Evolutionary conservation across 2,888 invertebrate species (phyloP).

Genomic region (Nomada goodeniana): DNA sequence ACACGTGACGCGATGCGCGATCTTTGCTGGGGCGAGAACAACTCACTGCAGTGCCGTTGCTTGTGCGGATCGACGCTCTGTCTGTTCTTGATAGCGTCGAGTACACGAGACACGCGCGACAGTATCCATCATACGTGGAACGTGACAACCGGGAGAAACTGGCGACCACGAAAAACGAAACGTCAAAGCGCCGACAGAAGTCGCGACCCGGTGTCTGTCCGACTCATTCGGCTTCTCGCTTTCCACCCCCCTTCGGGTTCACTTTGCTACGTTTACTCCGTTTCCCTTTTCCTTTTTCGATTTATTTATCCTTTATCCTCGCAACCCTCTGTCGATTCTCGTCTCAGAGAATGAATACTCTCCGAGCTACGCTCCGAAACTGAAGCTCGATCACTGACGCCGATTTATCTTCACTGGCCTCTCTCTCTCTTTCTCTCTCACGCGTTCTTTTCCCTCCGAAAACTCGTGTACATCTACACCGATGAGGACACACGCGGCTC

Average conservation of each 20-base stretch:
- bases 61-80: constrained; percentile 68
- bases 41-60: constrained; percentile 60
- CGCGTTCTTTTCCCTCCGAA: constrained; percentile 23
- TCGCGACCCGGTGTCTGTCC: constrained; percentile 41
- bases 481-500: constrained; percentile 61
- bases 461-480: constrained; percentile 48
- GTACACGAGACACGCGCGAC: constrained; percentile 69
- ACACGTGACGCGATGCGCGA: constrained; percentile 48
- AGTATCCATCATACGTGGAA: constrained; percentile 75
- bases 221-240: constrained; percentile 44
- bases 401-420: constrained; percentile 9
- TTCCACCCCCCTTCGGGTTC: neutral
- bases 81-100: constrained; percentile 71
- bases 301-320: neutral
- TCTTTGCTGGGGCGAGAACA: neutral
- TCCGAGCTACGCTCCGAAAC: neutral
- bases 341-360: neutral
- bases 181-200: constrained; percentile 70
- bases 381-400: neutral
- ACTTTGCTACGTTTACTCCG: neutral
- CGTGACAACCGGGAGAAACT: constrained; percentile 28
- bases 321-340: neutral
- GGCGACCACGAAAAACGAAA: constrained; percentile 53
- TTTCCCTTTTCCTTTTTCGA: neutral
- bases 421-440: neutral